Evolutionary conservation across 1,140 invertebrate species (phyloP), one percentile per base, ranked within the genome.

Genomic region (Aphelinus atriplicis): DNA sequence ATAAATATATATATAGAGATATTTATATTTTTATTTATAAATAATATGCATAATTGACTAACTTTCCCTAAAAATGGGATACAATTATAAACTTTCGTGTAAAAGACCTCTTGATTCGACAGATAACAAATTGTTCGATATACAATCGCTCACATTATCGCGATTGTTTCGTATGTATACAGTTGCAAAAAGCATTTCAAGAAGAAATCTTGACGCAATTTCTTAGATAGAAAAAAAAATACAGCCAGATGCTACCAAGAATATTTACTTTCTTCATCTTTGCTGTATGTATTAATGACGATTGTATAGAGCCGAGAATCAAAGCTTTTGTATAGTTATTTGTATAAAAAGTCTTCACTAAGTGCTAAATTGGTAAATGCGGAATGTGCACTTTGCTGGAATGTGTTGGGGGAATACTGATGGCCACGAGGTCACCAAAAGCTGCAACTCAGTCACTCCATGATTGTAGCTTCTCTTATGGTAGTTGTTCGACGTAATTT

Each of bases 401-500:
- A 75, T 75, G 74, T 75, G 55, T 65, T 71, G 56, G 42, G 65
- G 60, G 55, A 75, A 75, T 75, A 46, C 62, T 71, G 68, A 58
- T 71, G 43, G 61, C 61, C 73, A 48, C n/a, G 26, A 26, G 45
- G 61, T 69, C 50, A 56, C 45, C 43, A 45, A 50, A 60, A 65
- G 47, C 42, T 58, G 70, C 42, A 47, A 42, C 10, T 10, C 7
- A 42, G 42, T 43, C 46, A 64, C 64, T 69, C 10, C 66, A 53
- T 64, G 53, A 66, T 50, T 48, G 5, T 58, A 10, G 42, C 2
- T 66, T 51, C 26, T n/a, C 5, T 71, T 72, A 76, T 78, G 93
- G 92, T 81, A 95, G 89, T 76, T 93, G 92, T 89, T 98, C 96
- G 10, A 99, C 96, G 89, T 99, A 99, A 89, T 99, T 99, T 86